A percentile compares a stretch with the other conserved stretches of the same genome.
Evolutionary conservation across 1,140 invertebrate species (phyloP).

Genomic region (Drosophila willistoni): DNA sequence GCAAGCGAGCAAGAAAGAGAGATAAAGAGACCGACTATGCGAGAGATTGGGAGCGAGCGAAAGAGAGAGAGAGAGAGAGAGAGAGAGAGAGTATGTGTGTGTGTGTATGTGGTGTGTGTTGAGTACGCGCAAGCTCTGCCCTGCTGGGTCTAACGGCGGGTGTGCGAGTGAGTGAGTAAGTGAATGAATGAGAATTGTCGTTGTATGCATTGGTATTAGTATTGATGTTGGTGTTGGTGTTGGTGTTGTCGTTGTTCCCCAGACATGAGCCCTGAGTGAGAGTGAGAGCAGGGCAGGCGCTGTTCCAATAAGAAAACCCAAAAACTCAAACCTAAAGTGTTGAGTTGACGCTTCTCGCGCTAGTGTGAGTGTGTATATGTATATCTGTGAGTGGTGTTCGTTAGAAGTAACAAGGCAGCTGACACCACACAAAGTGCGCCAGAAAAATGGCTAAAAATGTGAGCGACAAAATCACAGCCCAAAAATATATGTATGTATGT

Average conservation of each 20-base stretch:
- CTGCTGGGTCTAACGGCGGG: constrained; percentile 18
- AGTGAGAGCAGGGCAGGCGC: constrained; percentile 3
- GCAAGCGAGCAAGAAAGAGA: constrained; percentile 45
- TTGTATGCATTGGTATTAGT: constrained; percentile 27
- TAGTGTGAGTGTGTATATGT: background rate
- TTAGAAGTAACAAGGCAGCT: constrained; percentile 81
- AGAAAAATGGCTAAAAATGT: constrained; percentile 63
- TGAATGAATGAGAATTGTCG: constrained; percentile 34
- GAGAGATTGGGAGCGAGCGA: constrained; percentile 28
- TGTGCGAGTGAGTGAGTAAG: constrained; percentile 41
- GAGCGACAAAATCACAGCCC: constrained; percentile 60
- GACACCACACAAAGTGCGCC: constrained; percentile 69
- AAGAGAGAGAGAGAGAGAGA: background rate
- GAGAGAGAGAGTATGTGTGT: background rate
- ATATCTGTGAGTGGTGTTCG: constrained; percentile 14
- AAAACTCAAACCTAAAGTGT: constrained; percentile 68
- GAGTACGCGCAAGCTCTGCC: constrained; percentile 10
- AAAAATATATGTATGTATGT: background rate
- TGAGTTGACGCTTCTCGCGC: constrained; percentile 65
- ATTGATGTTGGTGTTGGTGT: constrained; percentile 28
- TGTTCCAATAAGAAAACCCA: constrained; percentile 75
- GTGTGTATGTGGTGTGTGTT: background rate
- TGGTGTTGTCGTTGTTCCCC: constrained; percentile 37
- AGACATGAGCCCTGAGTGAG: constrained; percentile 11
- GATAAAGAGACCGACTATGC: constrained; percentile 32